Percentiles rank a stretch among this genome's conserved stretches.
phyloP scores from a whole-genome alignment of 2,113 vertebrate species.

The Ochotona princeps region DNA sequence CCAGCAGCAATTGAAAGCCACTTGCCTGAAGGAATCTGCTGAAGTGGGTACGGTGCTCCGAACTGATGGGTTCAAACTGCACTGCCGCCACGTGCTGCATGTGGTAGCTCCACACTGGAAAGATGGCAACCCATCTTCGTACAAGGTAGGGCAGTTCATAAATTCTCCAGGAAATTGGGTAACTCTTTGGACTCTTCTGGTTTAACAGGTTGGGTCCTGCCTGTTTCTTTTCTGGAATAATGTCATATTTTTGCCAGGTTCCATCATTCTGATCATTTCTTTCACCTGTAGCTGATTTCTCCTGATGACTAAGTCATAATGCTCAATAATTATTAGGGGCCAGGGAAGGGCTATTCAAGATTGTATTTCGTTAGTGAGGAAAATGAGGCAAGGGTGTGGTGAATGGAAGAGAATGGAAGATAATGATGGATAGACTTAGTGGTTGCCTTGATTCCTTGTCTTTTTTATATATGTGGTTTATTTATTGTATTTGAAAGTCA shows the following conservation, averaged over 20 bases:
- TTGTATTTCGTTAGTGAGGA: neutral
- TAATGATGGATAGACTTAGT: no score
- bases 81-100: slow-evolving; percentile 87
- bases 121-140: neutral
- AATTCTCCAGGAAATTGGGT: neutral
- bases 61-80: slow-evolving; percentile 87
- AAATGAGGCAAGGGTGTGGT: neutral
- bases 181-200: neutral
- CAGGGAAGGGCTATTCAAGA: neutral
- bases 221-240: slow-evolving; percentile 27
- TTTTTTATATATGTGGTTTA: no score
- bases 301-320: neutral
- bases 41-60: slow-evolving; percentile 81
- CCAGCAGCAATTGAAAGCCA: slow-evolving; percentile 78
- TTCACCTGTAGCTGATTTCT: slow-evolving; percentile 2
- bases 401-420: neutral
- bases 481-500: no score
- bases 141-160: slow-evolving; percentile 84
- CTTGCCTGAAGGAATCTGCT: neutral
- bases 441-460: no score
- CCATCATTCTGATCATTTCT: slow-evolving; percentile 5
- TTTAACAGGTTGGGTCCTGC: neutral
- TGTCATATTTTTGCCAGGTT: neutral
- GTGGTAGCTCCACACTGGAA: slow-evolving; percentile 85
- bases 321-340: neutral